Evolutionary conservation across 2,888 invertebrate genomes (phyloP).

Genomic region (Cephus pulcher): DNA sequence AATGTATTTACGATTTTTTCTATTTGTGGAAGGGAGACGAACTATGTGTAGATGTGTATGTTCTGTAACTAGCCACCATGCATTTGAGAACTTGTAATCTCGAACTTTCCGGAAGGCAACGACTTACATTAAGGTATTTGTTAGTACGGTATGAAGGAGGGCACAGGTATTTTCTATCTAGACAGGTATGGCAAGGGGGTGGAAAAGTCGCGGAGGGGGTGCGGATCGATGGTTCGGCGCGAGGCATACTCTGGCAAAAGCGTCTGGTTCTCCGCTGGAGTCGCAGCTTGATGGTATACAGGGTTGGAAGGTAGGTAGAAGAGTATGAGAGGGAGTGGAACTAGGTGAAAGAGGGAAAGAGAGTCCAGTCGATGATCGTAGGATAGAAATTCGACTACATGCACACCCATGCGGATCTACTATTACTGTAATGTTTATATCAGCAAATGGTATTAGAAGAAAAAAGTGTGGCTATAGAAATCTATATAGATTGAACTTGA

Average conservation of each 20-base stretch:
- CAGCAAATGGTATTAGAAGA: not conserved
- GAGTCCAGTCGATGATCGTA: not conserved
- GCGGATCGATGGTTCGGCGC: slow-evolving; percentile 49
- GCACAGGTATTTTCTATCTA: not conserved
- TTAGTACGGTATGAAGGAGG: not conserved
- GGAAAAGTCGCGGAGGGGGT: slow-evolving; percentile 40
- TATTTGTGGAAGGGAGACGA: not conserved
- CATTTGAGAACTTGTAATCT: not conserved
- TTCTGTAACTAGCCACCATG: not conserved
- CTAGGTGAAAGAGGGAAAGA: not conserved
- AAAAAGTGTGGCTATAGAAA: not conserved
- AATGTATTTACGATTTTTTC: not conserved
- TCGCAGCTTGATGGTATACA: slow-evolving; percentile 1
- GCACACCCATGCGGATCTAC: not conserved
- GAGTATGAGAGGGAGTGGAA: not conserved
- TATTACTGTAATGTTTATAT: not conserved
- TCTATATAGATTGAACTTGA: not conserved
- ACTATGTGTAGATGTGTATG: not conserved
- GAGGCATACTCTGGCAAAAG: slow-evolving; percentile 35
- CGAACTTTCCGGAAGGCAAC: not conserved
- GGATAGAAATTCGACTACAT: not conserved
- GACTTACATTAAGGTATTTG: not conserved
- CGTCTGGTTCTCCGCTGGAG: slow-evolving; percentile 15
- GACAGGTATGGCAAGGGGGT: slow-evolving; percentile 19
- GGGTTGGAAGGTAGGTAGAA: not conserved